Conservation (phyloP, 1,140 invertebrate species). For the Meloidogyne hapla region DNA sequence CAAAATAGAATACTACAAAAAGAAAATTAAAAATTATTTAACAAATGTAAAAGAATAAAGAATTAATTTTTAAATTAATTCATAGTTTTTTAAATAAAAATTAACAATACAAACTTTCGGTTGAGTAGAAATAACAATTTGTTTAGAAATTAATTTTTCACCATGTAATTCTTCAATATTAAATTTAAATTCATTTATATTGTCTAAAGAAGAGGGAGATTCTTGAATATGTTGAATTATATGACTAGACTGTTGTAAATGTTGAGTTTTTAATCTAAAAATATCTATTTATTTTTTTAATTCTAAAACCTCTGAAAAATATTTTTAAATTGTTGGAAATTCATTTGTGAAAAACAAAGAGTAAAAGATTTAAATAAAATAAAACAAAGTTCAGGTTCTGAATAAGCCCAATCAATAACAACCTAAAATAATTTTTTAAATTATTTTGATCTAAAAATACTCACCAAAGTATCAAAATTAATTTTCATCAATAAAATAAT, state of each 20-base stretch:
- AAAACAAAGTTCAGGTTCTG: slow-evolving; percentile 19
- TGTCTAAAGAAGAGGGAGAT: not conserved
- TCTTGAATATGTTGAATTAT: not conserved
- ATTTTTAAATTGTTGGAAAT: not conserved
- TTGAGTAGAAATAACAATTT: not conserved
- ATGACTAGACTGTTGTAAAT: not conserved
- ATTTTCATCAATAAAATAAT: slow-evolving; percentile 22
- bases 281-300: not conserved
- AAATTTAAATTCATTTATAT: slow-evolving; percentile 2
- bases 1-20: not conserved
- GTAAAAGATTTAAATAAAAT: slow-evolving; percentile 23
- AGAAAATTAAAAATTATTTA: too few species aligned
- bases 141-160: not conserved
- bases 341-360: not conserved
- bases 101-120: not conserved
- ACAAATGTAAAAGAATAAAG: too few species aligned
- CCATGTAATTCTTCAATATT: slow-evolving; percentile 21
- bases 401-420: slow-evolving; percentile 20
- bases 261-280: not conserved
- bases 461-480: slow-evolving; percentile 21
- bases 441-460: not conserved
- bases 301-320: not conserved
- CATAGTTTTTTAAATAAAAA: too few species aligned
- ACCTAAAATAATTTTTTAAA: not conserved
- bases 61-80: too few species aligned